Evolutionary conservation across 2,113 vertebrate species (phyloP), one percentile per base, ranked within the genome.

Genomic region (Elachura formosa): DNA sequence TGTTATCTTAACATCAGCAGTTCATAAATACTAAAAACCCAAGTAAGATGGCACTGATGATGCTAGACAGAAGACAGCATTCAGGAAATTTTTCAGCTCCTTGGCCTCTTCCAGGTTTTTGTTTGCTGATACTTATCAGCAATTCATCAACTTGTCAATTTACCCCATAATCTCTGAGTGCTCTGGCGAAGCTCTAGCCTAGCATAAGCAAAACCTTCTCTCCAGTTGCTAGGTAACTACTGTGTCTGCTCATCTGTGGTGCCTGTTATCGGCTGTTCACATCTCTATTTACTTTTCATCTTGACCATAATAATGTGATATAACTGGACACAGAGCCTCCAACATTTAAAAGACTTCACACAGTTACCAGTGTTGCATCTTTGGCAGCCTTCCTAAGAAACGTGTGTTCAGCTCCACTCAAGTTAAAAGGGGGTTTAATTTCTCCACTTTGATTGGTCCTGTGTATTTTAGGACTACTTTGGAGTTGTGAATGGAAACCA

Each of bases 211-310:
- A 69, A 92, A 74, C 26, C 73, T 93, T 86, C 36, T 69, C 43
- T 92, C 40, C 67, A 87, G 88, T 93, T 90, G 90, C 89, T 93
- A 94, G 92, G 95, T 92, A 94, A 96, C 90, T 94, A 62, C 73
- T 19, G 24, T 71, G 51, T 52, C 71, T 85, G 45, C 41, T 89
- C 74, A 12, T 82, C 74, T 68, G 38, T 83, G 63, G 67, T 80
- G 75, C 59, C 79, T 73, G 59, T 66, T 90, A 92, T 92, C 67
- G 2, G 25, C 63, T 71, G 22, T 51, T 95, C 68, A 80, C 63
- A 88, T 95, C 75, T 96, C 78, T 90, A 72, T 93, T 90, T 92
- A 71, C 75, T 94, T 92, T 85, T 94, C 55, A 74, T 95, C 94
- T 88, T 92, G 75, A 51, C 68, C 34, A 54, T 46, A 88, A 48